These are phyloP conservation scores for Remorina albescens DNA, from an alignment of 2,797 vertebrate genomes.

Conservation along the genomic window DNA sequence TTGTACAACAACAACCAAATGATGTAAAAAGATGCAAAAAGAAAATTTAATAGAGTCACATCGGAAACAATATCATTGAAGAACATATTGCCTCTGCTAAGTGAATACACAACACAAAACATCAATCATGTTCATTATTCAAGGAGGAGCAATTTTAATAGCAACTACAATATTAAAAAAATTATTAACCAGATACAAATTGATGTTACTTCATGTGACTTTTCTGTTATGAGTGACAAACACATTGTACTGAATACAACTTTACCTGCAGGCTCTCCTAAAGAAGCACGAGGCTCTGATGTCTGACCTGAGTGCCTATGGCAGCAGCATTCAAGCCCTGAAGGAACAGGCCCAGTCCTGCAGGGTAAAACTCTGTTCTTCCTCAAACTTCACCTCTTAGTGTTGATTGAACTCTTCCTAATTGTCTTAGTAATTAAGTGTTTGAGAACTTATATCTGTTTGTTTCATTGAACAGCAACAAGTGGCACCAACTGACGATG, in stretches of 20 bases:
- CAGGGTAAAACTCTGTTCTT: conserved; percentile 85
- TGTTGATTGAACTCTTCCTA: no score
- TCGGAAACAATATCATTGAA: not conserved
- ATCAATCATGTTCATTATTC: not conserved
- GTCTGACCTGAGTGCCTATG: conserved; percentile 97
- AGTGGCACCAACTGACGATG: conserved; percentile 99
- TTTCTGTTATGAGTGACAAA: not conserved
- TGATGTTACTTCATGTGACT: not conserved
- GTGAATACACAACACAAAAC: not conserved
- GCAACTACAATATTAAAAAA: not conserved
- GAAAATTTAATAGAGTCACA: no score
- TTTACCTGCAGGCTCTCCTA: conserved; percentile 90
- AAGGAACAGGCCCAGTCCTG: conserved; percentile 96
- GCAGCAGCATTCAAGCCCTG: conserved; percentile 95
- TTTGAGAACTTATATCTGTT: not conserved
- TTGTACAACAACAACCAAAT: no score
- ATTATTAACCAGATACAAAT: no score
- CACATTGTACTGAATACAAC: conserved; percentile 13
- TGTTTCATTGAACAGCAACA: conserved; percentile 89
- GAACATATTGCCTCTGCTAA: not conserved
- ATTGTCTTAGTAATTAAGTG: not conserved
- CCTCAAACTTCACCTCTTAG: not conserved
- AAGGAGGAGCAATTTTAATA: not conserved
- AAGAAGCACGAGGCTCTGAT: conserved; percentile 99
- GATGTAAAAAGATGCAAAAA: no score